Evolutionary conservation across 2,888 invertebrate species (phyloP).

Genomic region (Drosophila greeni): DNA sequence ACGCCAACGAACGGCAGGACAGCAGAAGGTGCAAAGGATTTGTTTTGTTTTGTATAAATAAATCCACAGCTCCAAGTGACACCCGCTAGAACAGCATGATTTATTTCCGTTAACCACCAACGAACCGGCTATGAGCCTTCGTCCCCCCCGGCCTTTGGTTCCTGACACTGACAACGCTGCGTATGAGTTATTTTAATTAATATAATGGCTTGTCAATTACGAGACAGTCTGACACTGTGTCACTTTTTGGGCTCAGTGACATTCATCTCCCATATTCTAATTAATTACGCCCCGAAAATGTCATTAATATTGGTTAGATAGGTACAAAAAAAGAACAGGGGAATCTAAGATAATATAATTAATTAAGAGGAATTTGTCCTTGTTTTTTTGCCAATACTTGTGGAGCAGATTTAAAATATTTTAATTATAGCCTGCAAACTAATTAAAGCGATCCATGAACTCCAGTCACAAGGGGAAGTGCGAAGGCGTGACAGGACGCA

Average conservation of each 20-base stretch:
- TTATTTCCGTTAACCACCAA: conserved; percentile 51
- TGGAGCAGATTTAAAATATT: conserved; percentile 52
- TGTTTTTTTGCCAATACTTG: conserved; percentile 42
- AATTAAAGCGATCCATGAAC: conserved; percentile 56
- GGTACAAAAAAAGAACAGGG: not conserved
- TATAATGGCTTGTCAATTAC: conserved; percentile 73
- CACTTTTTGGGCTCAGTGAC: conserved; percentile 44
- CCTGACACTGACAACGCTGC: conserved; percentile 29
- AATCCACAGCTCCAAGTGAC: conserved; percentile 61
- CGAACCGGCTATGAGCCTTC: not conserved
- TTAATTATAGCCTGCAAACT: conserved; percentile 62
- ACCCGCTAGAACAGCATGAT: conserved; percentile 50
- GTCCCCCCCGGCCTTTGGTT: conserved; percentile 10
- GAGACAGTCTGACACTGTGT: conserved; percentile 45
- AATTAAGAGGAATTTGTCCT: conserved; percentile 41
- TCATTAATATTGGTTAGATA: conserved; percentile 40
- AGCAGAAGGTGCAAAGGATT: conserved; percentile 23
- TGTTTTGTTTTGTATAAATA: conserved; percentile 49
- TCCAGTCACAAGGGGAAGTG: conserved; percentile 14
- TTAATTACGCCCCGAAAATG: conserved; percentile 51
- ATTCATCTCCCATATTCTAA: conserved; percentile 35
- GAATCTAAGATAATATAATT: conserved; percentile 15
- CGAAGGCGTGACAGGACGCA: conserved; percentile 36
- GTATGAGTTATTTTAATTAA: conserved; percentile 73
- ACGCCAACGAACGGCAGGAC: conserved; percentile 39